Conservation (phyloP, 1,140 invertebrate genomes). For the Megalonaias nervosa region DNA sequence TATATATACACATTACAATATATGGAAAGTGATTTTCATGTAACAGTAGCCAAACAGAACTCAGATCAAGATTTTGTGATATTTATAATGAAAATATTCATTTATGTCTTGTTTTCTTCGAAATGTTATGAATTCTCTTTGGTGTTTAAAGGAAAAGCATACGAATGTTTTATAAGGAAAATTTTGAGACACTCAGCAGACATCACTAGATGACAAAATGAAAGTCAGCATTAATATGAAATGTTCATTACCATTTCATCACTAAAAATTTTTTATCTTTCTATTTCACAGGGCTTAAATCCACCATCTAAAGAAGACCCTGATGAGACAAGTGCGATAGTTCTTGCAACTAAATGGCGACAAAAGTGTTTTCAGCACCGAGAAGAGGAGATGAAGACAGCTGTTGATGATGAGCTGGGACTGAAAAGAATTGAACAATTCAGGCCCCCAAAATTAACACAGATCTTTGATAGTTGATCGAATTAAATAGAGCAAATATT, state of each 20-base stretch:
- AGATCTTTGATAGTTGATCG: constrained; percentile 9
- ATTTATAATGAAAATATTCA: too few species aligned
- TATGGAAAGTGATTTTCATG: too few species aligned
- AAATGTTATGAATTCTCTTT: too few species aligned
- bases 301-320: not conserved
- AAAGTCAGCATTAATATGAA: not conserved
- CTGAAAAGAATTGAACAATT: constrained; percentile 20
- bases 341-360: constrained; percentile 22
- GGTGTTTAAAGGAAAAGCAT: too few species aligned
- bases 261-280: not conserved
- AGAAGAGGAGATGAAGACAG: not conserved
- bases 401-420: constrained; percentile 17
- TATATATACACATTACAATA: too few species aligned
- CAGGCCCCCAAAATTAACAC: constrained; percentile 18
- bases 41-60: too few species aligned
- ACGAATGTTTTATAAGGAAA: too few species aligned
- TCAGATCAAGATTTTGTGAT: too few species aligned
- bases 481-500: too few species aligned
- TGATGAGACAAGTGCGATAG: not conserved
- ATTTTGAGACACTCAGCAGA: not conserved
- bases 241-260: not conserved
- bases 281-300: not conserved
- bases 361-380: constrained; percentile 17
- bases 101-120: too few species aligned
- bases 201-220: not conserved